A percentile compares a stretch with the other conserved stretches of the same genome.
phyloP scores from a whole-genome alignment of 2,797 vertebrate species.

The Gymnopithys bicolor region DNA sequence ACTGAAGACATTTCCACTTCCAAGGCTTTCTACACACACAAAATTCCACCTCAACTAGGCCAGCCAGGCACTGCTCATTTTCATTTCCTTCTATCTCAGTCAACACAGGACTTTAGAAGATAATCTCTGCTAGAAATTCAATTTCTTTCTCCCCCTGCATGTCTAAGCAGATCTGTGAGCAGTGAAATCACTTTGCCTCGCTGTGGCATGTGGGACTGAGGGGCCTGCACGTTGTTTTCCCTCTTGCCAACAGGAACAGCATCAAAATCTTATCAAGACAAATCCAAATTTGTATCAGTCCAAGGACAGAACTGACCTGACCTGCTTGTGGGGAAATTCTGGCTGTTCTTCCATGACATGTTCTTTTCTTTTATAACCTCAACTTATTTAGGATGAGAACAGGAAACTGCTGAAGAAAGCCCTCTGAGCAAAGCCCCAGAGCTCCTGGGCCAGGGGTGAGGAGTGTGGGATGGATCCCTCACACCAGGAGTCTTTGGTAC shows the following conservation, averaged over 20 bases:
- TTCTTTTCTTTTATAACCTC: neutral
- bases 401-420: neutral
- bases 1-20: neutral
- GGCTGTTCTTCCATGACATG: neutral
- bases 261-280: neutral
- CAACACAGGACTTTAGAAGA: neutral
- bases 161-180: slow-evolving; percentile 27
- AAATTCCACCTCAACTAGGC: neutral
- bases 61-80: neutral
- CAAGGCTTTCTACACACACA: neutral
- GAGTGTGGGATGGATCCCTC: neutral
- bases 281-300: neutral
- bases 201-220: neutral
- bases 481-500: neutral
- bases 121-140: slow-evolving; percentile 47
- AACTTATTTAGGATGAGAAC: neutral
- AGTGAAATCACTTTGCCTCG: neutral
- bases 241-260: neutral
- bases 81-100: slow-evolving; percentile 21
- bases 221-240: neutral
- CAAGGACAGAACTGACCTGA: neutral
- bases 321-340: neutral
- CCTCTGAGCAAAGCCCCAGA: neutral
- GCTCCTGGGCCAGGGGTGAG: neutral
- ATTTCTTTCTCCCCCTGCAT: slow-evolving; percentile 20